phyloP scores from a whole-genome alignment of 1,140 invertebrate species.

The Harpegnathos saltator region DNA sequence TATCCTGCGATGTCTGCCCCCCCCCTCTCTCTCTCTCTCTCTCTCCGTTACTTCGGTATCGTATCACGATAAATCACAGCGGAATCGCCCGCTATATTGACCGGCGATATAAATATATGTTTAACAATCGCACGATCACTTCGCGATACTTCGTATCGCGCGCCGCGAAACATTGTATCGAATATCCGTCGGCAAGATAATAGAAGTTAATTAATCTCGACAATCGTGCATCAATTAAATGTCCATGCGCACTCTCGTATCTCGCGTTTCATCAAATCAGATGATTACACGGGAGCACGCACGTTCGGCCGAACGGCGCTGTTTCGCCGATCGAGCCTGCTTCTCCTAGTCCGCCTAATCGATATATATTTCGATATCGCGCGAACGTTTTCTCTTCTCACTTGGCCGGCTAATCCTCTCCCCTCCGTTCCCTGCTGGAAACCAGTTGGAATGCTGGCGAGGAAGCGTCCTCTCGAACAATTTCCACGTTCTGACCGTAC shows the following conservation, averaged over 20 bases:
- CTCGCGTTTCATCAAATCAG: conserved; percentile 1
- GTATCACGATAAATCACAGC: not conserved
- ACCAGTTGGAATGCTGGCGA: conserved; percentile 38
- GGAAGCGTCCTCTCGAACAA: conserved; percentile 27
- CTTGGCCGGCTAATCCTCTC: too few relatives aligned
- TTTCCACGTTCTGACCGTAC: conserved; percentile 47
- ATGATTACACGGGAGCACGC: too few relatives aligned
- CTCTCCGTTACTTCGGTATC: not conserved
- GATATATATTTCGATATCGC: too few relatives aligned
- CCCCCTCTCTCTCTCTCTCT: not conserved
- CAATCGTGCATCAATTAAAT: conserved; percentile 11
- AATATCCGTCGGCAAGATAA: conserved; percentile 3
- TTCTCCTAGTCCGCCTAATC: too few relatives aligned
- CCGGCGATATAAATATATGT: too few relatives aligned
- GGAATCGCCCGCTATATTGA: not conserved
- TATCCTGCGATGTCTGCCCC: too few relatives aligned
- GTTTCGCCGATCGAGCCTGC: too few relatives aligned
- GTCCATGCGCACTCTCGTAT: not conserved
- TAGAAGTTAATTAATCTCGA: conserved; percentile 1
- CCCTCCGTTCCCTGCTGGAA: too few relatives aligned
- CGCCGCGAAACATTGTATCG: conserved; percentile 1
- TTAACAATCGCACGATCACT: not conserved
- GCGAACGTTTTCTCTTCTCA: not conserved
- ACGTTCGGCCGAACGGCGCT: too few relatives aligned
- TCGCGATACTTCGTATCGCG: not conserved